phyloP scores from a whole-genome alignment of 1,140 invertebrate species.

The Meloidogyne floridensis region DNA sequence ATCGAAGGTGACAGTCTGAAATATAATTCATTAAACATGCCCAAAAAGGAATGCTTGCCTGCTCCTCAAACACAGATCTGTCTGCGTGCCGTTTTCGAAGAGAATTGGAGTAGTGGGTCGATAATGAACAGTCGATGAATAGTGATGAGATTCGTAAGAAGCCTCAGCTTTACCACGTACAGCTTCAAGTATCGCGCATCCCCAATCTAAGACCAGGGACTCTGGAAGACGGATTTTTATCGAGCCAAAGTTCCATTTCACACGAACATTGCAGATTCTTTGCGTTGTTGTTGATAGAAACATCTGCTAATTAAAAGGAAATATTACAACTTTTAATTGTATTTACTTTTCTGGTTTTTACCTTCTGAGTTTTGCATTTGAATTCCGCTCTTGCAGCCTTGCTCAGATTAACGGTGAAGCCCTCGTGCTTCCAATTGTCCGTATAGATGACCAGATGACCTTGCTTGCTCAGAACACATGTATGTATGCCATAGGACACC shows the following conservation, averaged over 20 bases:
- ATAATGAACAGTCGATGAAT: background rate
- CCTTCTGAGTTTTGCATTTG: background rate
- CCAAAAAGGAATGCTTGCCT: no score
- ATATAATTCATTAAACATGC: no score
- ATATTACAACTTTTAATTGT: background rate
- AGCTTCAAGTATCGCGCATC: background rate
- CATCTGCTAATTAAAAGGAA: background rate
- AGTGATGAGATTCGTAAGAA: no score
- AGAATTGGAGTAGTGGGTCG: no score
- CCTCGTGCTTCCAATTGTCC: slow-evolving; percentile 1
- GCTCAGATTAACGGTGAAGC: background rate
- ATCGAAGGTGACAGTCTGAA: no score
- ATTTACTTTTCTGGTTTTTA: background rate
- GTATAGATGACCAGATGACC: background rate
- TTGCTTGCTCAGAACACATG: background rate
- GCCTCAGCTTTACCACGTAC: background rate
- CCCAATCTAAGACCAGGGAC: background rate
- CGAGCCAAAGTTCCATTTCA: background rate
- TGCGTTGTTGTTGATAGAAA: background rate
- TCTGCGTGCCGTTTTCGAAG: background rate
- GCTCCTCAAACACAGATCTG: no score
- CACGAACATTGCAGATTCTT: background rate
- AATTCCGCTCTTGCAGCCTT: background rate
- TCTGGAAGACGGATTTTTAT: background rate
- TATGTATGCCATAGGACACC: background rate